These are phyloP conservation scores for Emmelina monodactyla DNA, from an alignment of 2,888 invertebrate genomes.

Conservation along the genomic window DNA sequence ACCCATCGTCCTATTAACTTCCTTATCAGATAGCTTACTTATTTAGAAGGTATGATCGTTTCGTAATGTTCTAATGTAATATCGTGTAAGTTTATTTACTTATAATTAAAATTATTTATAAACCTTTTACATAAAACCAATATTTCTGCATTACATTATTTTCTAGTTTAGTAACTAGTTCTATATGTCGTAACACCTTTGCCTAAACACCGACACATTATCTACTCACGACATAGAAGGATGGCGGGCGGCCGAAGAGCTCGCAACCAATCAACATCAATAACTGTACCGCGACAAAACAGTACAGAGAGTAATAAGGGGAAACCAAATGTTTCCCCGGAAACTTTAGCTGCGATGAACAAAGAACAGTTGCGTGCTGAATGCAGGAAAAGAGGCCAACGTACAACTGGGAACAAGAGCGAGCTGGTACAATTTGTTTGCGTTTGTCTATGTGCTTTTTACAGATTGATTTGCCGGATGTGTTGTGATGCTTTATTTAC, in stretches of 20 bases:
- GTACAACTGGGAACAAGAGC: conserved; percentile 73
- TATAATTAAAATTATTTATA: too few relatives aligned
- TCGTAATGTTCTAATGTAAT: too few relatives aligned
- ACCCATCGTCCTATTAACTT: too few relatives aligned
- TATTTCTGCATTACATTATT: too few relatives aligned
- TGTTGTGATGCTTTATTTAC: conserved; percentile 40
- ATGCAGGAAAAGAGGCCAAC: conserved; percentile 74
- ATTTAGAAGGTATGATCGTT: too few relatives aligned
- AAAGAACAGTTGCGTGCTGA: conserved; percentile 75
- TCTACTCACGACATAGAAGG: conserved; percentile 13
- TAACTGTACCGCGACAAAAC: conserved; percentile 47
- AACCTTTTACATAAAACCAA: too few relatives aligned
- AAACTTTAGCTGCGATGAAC: conserved; percentile 67
- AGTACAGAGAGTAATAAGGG: conserved; percentile 50
- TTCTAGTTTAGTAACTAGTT: too few relatives aligned
- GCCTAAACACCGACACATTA: conserved; percentile 28
- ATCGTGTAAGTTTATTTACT: too few relatives aligned
- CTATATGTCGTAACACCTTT: too few relatives aligned
- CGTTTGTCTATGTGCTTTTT: conserved; percentile 42
- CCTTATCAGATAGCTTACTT: too few relatives aligned
- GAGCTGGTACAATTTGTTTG: conserved; percentile 71
- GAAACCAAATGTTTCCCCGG: conserved; percentile 50
- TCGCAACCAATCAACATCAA: conserved; percentile 48
- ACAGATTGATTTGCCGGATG: conserved; percentile 32
- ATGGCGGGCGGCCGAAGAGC: conserved; percentile 53